Percentiles rank a stretch among this genome's conserved stretches.
phyloP scores from a whole-genome alignment of 2,888 invertebrate genomes.

The Diploptera punctata region DNA sequence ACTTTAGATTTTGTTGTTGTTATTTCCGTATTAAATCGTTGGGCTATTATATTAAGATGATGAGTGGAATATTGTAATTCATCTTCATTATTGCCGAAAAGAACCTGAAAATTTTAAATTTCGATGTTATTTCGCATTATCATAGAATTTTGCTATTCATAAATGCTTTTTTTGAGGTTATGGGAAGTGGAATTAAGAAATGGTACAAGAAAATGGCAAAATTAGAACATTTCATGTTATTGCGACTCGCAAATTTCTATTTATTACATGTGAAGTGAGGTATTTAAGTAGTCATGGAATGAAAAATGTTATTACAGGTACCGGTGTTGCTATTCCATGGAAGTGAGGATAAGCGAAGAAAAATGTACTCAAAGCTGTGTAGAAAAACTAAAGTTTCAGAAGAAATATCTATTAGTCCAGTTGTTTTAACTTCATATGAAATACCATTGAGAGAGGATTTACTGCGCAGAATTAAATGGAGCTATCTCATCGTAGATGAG shows the following conservation, averaged over 20 bases:
- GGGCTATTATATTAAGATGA: too few species aligned
- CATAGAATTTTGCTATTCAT: too few species aligned
- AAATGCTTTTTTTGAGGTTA: too few species aligned
- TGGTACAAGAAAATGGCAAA: too few species aligned
- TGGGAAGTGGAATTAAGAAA: too few species aligned
- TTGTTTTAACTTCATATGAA: slow-evolving; percentile 16
- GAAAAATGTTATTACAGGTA: slow-evolving; percentile 50
- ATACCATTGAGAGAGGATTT: slow-evolving; percentile 49
- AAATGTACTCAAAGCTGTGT: neutral
- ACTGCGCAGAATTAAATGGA: slow-evolving; percentile 57
- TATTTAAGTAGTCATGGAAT: neutral
- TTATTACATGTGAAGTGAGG: neutral
- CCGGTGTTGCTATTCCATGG: slow-evolving; percentile 67
- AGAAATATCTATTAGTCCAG: neutral
- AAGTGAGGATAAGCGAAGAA: slow-evolving; percentile 50
- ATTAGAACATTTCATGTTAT: too few species aligned
- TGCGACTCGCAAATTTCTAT: neutral
- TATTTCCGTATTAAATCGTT: too few species aligned
- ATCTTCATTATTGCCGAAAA: too few species aligned
- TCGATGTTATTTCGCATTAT: too few species aligned
- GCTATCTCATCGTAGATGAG: slow-evolving; percentile 72
- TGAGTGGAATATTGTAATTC: too few species aligned
- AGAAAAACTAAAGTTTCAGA: neutral
- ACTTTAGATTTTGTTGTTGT: too few species aligned
- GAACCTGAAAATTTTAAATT: too few species aligned